A percentile compares a stretch with the other conserved stretches of the same genome.
Evolutionary conservation across 1,140 invertebrate genomes (phyloP).

Genomic region (Bicyclus anynana): DNA sequence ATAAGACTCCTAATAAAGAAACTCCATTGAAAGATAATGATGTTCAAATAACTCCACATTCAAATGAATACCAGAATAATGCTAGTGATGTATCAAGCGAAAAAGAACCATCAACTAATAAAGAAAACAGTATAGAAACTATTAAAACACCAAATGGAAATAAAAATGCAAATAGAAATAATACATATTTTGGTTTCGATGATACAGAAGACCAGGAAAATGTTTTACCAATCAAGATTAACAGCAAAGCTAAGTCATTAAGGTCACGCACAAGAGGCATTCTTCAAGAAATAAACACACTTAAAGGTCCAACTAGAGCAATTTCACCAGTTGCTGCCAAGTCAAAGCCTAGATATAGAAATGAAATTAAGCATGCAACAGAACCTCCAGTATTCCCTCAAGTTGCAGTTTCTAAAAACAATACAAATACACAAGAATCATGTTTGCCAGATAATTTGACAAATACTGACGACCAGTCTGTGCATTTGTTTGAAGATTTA

Average conservation of each 20-base stretch:
- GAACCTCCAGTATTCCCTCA: constrained; percentile 49
- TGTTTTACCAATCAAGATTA: constrained; percentile 48
- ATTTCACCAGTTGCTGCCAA: constrained; percentile 41
- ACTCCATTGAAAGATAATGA: not conserved
- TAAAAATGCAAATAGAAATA: constrained; percentile 41
- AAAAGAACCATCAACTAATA: constrained; percentile 22
- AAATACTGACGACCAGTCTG: constrained; percentile 55
- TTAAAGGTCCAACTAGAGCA: constrained; percentile 41
- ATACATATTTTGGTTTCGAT: constrained; percentile 68
- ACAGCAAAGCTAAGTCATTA: constrained; percentile 35
- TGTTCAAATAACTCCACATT: constrained; percentile 29
- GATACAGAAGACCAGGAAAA: constrained; percentile 63
- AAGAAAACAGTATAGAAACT: constrained; percentile 31
- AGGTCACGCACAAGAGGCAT: constrained; percentile 41
- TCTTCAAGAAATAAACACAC: constrained; percentile 51
- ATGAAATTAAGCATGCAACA: constrained; percentile 48
- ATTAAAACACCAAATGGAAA: constrained; percentile 26
- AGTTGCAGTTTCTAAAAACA: constrained; percentile 21
- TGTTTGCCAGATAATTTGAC: constrained; percentile 9
- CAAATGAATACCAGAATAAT: constrained; percentile 19
- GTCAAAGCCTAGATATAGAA: constrained; percentile 39
- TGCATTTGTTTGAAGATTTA: constrained; percentile 69
- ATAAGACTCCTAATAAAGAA: constrained; percentile 8
- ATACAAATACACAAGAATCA: constrained; percentile 20
- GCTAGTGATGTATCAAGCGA: constrained; percentile 11